A percentile compares a stretch with the other conserved stretches of the same genome.
Evolutionary conservation across 2,113 vertebrate genomes (phyloP).

Genomic region (Alosa alosa): DNA sequence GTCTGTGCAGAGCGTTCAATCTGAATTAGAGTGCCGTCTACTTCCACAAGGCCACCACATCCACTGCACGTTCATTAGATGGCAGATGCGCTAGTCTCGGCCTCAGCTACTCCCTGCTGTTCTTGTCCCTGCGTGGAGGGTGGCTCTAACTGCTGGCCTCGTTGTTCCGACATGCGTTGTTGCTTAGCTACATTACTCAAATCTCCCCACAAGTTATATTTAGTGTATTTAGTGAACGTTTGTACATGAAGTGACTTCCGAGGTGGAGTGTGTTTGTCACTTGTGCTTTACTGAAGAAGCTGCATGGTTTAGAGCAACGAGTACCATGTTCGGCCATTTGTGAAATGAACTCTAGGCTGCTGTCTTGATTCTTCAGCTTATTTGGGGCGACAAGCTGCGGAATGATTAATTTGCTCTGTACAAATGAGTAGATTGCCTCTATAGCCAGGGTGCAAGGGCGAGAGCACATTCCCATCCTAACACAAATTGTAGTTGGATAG

Average conservation of each 20-base stretch:
- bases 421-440: neutral
- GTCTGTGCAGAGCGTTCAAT: constrained; percentile 20
- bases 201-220: neutral
- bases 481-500: neutral
- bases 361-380: neutral
- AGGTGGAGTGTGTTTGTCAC: neutral
- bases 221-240: neutral
- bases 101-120: neutral
- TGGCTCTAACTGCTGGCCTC: neutral
- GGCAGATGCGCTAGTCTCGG: neutral
- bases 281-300: neutral
- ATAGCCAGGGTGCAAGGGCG: neutral
- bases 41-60: neutral
- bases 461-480: neutral
- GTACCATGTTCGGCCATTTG: neutral
- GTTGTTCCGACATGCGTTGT: neutral
- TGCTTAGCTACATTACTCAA: constrained; percentile 12
- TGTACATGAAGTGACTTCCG: neutral
- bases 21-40: constrained; percentile 31
- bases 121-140: neutral
- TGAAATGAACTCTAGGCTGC: neutral
- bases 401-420: neutral
- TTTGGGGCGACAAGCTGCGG: neutral
- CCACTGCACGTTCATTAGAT: neutral
- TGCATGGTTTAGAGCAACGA: neutral